Conservation (phyloP, 2,888 invertebrate genomes). For the Prosapia bicincta region DNA sequence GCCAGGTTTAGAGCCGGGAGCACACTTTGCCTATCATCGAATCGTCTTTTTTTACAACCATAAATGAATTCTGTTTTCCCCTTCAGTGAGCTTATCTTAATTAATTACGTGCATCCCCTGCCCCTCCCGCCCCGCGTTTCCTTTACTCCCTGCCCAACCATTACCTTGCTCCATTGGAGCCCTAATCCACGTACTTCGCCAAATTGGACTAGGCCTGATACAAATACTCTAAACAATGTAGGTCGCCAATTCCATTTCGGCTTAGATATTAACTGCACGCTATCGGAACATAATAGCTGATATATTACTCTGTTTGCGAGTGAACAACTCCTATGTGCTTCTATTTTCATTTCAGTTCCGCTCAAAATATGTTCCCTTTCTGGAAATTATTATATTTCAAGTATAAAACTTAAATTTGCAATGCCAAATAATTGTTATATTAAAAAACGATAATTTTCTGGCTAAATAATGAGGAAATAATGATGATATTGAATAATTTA, state of each 20-base stretch:
- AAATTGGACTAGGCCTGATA: neutral
- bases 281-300: neutral
- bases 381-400: no score
- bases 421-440: no score
- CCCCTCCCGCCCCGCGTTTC: neutral
- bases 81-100: slow-evolving; percentile 35
- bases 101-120: slow-evolving; percentile 31
- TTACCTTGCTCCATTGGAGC: neutral
- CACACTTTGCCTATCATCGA: neutral
- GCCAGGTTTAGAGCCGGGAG: neutral
- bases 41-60: slow-evolving; percentile 16
- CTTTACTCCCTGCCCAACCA: neutral
- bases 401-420: no score
- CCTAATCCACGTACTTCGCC: neutral
- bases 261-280: neutral
- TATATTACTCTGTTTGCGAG: neutral
- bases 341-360: no score
- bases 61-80: slow-evolving; percentile 36
- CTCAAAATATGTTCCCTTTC: no score
- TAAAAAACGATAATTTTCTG: no score
- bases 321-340: neutral
- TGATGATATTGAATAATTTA: no score
- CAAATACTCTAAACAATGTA: neutral
- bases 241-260: neutral
- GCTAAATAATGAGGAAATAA: no score